These are phyloP conservation scores for Dione juno DNA, from an alignment of 2,888 invertebrate genomes.

Conservation along the genomic window DNA sequence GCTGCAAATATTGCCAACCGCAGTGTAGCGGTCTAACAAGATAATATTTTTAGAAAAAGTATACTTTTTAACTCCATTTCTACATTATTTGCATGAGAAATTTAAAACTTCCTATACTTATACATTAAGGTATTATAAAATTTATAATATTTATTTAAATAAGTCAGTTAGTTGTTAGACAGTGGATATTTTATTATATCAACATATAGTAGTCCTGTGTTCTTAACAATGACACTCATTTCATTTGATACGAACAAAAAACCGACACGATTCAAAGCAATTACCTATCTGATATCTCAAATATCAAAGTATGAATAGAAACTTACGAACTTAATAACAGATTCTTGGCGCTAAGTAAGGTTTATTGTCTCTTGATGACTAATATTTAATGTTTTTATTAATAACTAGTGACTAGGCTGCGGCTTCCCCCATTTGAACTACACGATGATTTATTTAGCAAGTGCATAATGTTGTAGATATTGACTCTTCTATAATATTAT, in stretches of 20 bases:
- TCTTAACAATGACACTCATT: slow-evolving; percentile 52
- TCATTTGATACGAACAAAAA: slow-evolving; percentile 43
- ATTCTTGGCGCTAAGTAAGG: slow-evolving; percentile 12
- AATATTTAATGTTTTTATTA: background rate
- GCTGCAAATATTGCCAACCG: slow-evolving; percentile 37
- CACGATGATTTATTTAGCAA: no score
- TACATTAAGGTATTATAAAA: background rate
- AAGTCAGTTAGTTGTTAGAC: slow-evolving; percentile 29
- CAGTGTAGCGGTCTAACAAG: slow-evolving; percentile 34
- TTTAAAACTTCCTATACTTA: background rate
- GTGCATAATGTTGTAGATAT: no score
- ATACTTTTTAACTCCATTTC: background rate
- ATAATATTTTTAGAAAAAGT: slow-evolving; percentile 14
- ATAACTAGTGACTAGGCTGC: no score
- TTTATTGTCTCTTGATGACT: slow-evolving; percentile 18
- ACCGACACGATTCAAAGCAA: slow-evolving; percentile 25
- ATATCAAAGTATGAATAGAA: slow-evolving; percentile 17
- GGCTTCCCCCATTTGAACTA: no score
- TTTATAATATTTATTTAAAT: slow-evolving; percentile 1
- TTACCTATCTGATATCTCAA: slow-evolving; percentile 34
- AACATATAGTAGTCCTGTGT: slow-evolving; percentile 52
- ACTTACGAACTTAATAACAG: slow-evolving; percentile 1
- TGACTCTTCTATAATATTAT: no score
- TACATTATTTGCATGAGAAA: slow-evolving; percentile 1
- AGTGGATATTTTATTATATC: slow-evolving; percentile 40